These are phyloP conservation scores for Drosophila formosana DNA, from an alignment of 2,888 invertebrate species.

Conservation along the genomic window DNA sequence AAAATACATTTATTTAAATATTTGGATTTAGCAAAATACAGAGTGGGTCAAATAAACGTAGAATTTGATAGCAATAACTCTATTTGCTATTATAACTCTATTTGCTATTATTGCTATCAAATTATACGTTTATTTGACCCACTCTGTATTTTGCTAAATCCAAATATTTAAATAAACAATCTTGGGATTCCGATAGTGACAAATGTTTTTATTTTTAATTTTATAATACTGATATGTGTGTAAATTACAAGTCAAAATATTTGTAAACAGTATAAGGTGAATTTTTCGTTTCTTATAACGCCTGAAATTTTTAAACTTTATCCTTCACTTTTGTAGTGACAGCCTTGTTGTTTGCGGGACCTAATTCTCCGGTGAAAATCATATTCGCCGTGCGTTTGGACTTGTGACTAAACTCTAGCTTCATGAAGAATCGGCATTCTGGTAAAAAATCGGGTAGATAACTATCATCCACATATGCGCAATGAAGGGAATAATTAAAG, in stretches of 20 bases:
- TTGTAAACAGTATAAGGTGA: too few relatives aligned
- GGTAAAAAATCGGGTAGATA: conserved; percentile 56
- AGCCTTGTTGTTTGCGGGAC: conserved; percentile 3
- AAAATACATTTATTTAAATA: too few relatives aligned
- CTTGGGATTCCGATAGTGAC: too few relatives aligned
- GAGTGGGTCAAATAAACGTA: too few relatives aligned
- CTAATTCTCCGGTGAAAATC: conserved; percentile 40
- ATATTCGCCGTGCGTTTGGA: conserved; percentile 34
- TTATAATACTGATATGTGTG: not conserved
- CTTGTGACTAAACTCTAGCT: conserved; percentile 28
- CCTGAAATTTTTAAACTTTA: not conserved
- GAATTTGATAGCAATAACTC: too few relatives aligned
- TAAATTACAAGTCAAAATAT: not conserved
- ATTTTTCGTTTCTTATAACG: not conserved
- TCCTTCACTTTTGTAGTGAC: not conserved
- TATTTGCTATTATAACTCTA: too few relatives aligned
- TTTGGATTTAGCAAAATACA: too few relatives aligned
- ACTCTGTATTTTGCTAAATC: too few relatives aligned
- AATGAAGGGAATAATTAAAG: conserved; percentile 51
- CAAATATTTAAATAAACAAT: too few relatives aligned
- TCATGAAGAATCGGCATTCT: conserved; percentile 46
- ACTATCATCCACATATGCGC: conserved; percentile 53
- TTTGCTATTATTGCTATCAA: too few relatives aligned
- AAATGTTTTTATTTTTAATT: not conserved
- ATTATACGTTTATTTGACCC: too few relatives aligned